Base-by-base conservation (phyloP, 2,797 vertebrate genomes). In the Darevskia nairensis region DNA sequence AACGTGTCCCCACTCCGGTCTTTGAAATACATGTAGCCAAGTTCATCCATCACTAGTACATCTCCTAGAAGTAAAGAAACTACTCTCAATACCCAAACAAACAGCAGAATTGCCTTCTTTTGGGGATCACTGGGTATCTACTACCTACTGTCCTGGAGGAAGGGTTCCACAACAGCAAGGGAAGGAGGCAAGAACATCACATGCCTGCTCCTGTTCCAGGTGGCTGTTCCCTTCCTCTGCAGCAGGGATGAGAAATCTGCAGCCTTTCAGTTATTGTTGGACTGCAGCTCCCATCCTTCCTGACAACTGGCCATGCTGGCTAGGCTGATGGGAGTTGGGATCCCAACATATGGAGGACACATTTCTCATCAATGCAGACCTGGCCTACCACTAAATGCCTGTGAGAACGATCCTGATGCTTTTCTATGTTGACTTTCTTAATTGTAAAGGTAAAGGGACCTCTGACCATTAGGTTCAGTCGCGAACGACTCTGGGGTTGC, bases 1-100 rank as follows among this genome's bases (percentile, higher is more conserved):
- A 98, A 99, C 0, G 99, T 99, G 97, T 99, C 99, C 46, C 99
- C 99, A 0, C 98, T 99, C 81, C 99, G 98, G 95, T 99, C 99
- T 92, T 97, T 98, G 94, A 99, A 99, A 94, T 98, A 99, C 97
- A 99, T 98, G 96, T 98, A 98, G 75, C 99, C 99, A 0, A 96
- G 98, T 64, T 98, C 97, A 21, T 99, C 99, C 99, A 99, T 99
- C 94, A 98, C 97, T 92, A 99, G 93, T 77, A 99, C 98, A 0
- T 99, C 99, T 2, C 99, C 99, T 98, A 59, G 23, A 59, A 78
- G 23, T 35, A 23, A 66, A 5, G 29, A 55, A 94, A 15, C 15
- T 6, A n/a, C 32, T 6, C n/a, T 89, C 55, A 68, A n/a, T 59
- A 66, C 59, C 55, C 76, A 44, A 59, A n/a, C 15, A 44, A 64